phyloP scores from a whole-genome alignment of 2,797 vertebrate species.

The Pseudochaenichthys georgianus region DNA sequence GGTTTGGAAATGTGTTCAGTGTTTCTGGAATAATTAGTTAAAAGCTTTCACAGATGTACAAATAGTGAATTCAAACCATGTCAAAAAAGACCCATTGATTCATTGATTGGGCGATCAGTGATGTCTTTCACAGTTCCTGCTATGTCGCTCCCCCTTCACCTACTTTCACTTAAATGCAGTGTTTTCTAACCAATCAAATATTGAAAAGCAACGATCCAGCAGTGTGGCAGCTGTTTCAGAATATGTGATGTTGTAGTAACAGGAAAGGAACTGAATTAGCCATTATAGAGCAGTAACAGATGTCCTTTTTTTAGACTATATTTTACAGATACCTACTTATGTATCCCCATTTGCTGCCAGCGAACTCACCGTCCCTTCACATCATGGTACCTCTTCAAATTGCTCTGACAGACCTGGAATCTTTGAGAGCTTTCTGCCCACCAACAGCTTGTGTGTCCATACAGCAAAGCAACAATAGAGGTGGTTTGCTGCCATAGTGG shows the following conservation, averaged over 20 bases:
- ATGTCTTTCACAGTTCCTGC: background rate
- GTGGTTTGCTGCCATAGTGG: slow-evolving; percentile 2
- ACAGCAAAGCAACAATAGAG: slow-evolving; percentile 42
- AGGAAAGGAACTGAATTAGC: slow-evolving; percentile 38
- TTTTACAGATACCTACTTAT: slow-evolving; percentile 23
- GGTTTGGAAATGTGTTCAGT: background rate
- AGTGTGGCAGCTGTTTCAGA: slow-evolving; percentile 44
- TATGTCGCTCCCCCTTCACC: background rate
- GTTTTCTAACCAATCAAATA: slow-evolving; percentile 42
- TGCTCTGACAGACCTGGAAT: slow-evolving; percentile 40
- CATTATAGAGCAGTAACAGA: slow-evolving; percentile 34
- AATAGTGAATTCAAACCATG: background rate
- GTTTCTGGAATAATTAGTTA: background rate
- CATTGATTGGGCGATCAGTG: background rate
- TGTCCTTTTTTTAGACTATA: slow-evolving; percentile 28
- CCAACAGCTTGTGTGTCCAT: slow-evolving; percentile 41
- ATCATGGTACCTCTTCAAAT: slow-evolving; percentile 45
- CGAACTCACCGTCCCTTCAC: slow-evolving; percentile 31
- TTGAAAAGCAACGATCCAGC: slow-evolving; percentile 42
- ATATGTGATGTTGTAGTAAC: slow-evolving; percentile 21
- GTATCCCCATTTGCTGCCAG: slow-evolving; percentile 38
- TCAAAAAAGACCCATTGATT: background rate
- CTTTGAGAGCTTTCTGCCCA: slow-evolving; percentile 34
- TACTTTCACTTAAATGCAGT: background rate
- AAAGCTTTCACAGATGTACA: background rate